These are phyloP conservation scores for Borostomias antarcticus DNA, from an alignment of 2,797 vertebrate species.

Conservation along the genomic window DNA sequence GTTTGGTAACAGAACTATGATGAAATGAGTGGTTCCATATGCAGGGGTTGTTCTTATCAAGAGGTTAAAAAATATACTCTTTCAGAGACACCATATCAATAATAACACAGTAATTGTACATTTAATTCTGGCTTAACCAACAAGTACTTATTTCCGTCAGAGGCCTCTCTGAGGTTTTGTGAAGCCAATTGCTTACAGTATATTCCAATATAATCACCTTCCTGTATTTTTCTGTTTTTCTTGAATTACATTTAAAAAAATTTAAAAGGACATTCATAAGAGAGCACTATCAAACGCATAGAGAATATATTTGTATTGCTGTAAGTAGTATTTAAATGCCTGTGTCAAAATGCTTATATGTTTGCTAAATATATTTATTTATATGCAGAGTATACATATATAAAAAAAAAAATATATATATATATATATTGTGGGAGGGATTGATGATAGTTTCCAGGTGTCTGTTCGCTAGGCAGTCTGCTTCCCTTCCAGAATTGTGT, in stretches of 20 bases:
- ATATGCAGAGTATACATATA: conserved; percentile 25
- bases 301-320: conserved; percentile 56
- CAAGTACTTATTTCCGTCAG: neutral
- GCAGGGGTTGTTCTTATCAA: neutral
- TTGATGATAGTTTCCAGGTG: neutral
- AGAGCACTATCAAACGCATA: conserved; percentile 24
- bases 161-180: neutral
- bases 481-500: neutral
- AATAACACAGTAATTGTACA: neutral
- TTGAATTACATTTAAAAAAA: neutral
- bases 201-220: neutral
- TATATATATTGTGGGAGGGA: conserved; percentile 18
- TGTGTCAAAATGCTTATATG: conserved; percentile 33
- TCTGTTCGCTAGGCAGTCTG: conserved; percentile 1
- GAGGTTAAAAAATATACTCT: neutral
- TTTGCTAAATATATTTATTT: conserved; percentile 37
- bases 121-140: neutral
- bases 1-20: neutral
- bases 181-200: neutral
- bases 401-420: neutral
- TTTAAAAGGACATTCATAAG: neutral
- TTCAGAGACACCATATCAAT: neutral
- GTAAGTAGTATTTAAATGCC: conserved; percentile 50
- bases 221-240: neutral
- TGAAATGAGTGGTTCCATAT: neutral